Conservation (phyloP, 1,140 invertebrate species). For the Pogonomyrmex barbatus region DNA sequence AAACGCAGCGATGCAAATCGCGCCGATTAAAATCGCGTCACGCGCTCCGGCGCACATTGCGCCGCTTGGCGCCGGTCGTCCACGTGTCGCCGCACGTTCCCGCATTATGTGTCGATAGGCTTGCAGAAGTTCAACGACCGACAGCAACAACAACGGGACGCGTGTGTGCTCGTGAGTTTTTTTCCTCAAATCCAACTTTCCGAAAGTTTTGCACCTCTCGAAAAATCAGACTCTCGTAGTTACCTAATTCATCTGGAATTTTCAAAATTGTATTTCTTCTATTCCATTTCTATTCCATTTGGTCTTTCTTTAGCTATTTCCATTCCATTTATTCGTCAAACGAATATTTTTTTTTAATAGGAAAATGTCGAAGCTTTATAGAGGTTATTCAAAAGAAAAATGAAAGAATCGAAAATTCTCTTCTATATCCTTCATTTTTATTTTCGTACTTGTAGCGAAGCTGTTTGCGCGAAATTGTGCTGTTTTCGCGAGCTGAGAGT, state of each 20-base stretch:
- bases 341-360: neutral
- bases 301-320: no score
- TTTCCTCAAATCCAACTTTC: neutral
- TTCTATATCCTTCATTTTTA: neutral
- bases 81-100: constrained; percentile 39
- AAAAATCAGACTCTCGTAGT: neutral
- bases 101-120: constrained; percentile 10
- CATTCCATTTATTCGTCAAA: neutral
- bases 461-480: neutral
- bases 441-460: neutral
- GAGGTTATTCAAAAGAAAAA: neutral
- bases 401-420: neutral
- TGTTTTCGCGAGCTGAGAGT: neutral
- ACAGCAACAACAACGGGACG: neutral
- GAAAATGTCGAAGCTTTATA: neutral
- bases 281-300: neutral
- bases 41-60: constrained; percentile 53
- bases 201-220: neutral
- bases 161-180: neutral
- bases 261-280: neutral
- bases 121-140: constrained; percentile 13
- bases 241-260: neutral
- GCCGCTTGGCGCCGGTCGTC: neutral
- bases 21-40: constrained; percentile 77
- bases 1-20: constrained; percentile 77